A percentile compares a stretch with the other conserved stretches of the same genome.
These are phyloP conservation scores for Candidula unifasciata DNA, from an alignment of 2,888 invertebrate genomes.

Conservation along the genomic window DNA sequence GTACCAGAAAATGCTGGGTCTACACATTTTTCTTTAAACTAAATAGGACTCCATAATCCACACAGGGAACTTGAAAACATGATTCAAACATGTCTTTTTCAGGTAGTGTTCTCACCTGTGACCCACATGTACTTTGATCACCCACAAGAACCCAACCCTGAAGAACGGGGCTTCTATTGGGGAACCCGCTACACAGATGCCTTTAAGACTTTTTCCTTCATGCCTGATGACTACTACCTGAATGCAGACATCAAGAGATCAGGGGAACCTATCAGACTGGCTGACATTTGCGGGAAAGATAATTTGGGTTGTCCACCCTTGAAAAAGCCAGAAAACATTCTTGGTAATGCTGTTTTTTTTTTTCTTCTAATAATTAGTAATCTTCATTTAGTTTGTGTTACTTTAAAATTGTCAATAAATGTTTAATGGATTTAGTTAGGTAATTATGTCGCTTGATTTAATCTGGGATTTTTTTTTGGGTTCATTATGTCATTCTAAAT, in stretches of 20 bases:
- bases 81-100: slow-evolving; percentile 10
- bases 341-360: not conserved
- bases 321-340: slow-evolving; percentile 66
- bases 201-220: slow-evolving; percentile 65
- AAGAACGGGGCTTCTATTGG: slow-evolving; percentile 75
- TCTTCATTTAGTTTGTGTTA: not conserved
- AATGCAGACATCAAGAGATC: slow-evolving; percentile 60
- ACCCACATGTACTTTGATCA: slow-evolving; percentile 72
- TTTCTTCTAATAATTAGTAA: too few species aligned
- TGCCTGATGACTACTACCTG: slow-evolving; percentile 62
- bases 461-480: too few species aligned
- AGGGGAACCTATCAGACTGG: slow-evolving; percentile 61
- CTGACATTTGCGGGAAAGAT: slow-evolving; percentile 61
- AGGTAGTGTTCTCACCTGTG: slow-evolving; percentile 71
- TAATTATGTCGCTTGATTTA: too few species aligned
- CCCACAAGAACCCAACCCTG: slow-evolving; percentile 70
- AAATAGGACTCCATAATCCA: not conserved
- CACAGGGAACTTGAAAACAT: not conserved
- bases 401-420: not conserved
- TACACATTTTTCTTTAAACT: not conserved
- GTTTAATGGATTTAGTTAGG: not conserved
- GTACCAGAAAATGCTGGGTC: not conserved
- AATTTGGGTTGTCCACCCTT: slow-evolving; percentile 62
- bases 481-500: too few species aligned
- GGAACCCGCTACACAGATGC: slow-evolving; percentile 72